A percentile compares a stretch with the other conserved stretches of the same genome.
Conservation (phyloP, 2,113 vertebrate genomes). For the Proteles cristata region DNA sequence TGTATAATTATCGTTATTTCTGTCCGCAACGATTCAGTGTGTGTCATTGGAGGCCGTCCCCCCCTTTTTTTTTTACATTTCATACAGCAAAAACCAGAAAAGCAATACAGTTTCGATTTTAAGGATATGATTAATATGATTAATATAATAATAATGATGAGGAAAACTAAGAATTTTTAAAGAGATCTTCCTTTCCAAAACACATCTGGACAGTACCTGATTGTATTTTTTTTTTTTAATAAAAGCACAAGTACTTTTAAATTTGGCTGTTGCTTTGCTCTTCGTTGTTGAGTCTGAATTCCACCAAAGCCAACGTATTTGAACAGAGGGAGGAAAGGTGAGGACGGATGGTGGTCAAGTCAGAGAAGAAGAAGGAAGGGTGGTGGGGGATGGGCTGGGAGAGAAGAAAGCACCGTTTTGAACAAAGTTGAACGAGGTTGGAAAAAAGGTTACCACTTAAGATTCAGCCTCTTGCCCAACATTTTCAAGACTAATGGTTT, state of each 20-base stretch:
- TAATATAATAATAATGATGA: slow-evolving; percentile 88
- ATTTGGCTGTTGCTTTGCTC: slow-evolving; percentile 67
- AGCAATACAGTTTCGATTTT: slow-evolving; percentile 77
- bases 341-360: background rate
- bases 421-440: background rate
- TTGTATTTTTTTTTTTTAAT: slow-evolving; percentile 88
- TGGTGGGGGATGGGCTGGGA: no score
- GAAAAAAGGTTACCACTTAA: background rate
- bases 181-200: slow-evolving; percentile 83
- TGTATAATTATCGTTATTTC: slow-evolving; percentile 82
- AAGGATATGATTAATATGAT: slow-evolving; percentile 87
- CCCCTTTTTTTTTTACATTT: slow-evolving; percentile 75
- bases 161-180: slow-evolving; percentile 83
- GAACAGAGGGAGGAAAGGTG: background rate
- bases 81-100: slow-evolving; percentile 75
- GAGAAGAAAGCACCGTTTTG: background rate
- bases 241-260: slow-evolving; percentile 90
- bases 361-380: background rate
- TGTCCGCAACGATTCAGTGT: slow-evolving; percentile 72
- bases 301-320: background rate
- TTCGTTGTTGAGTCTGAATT: slow-evolving; percentile 50
- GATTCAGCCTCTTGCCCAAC: background rate
- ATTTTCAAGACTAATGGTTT: background rate
- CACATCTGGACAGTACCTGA: slow-evolving; percentile 86
- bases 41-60: slow-evolving; percentile 61